phyloP scores from a whole-genome alignment of 2,797 vertebrate species.

The Chiloscyllium punctatum region DNA sequence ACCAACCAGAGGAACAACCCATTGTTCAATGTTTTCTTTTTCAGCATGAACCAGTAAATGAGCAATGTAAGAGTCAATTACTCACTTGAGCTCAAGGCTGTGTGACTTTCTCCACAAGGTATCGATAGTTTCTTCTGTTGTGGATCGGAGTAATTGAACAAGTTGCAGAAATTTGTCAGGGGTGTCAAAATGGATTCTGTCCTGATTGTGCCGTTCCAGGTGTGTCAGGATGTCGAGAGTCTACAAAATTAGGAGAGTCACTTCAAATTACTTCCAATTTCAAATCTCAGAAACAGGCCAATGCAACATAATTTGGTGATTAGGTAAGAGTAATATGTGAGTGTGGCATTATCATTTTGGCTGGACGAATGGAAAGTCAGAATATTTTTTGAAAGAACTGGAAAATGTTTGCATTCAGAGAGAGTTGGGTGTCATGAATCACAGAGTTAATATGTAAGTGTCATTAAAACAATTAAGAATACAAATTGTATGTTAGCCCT shows the following conservation, averaged over 20 bases:
- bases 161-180: slow-evolving; percentile 61
- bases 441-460: background rate
- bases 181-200: slow-evolving; percentile 57
- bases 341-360: background rate
- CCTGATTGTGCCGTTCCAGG: slow-evolving; percentile 59
- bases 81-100: background rate
- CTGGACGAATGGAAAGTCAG: background rate
- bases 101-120: slow-evolving; percentile 61
- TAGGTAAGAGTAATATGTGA: background rate
- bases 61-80: background rate
- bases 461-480: background rate
- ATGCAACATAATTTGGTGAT: background rate
- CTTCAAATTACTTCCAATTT: background rate
- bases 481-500: background rate
- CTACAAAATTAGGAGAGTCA: slow-evolving; percentile 49
- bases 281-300: background rate
- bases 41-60: background rate
- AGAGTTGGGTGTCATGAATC: background rate
- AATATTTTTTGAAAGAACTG: background rate
- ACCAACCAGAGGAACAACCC: background rate
- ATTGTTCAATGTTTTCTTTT: background rate
- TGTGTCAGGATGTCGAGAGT: slow-evolving; percentile 60
- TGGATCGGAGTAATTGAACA: slow-evolving; percentile 61
- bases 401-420: background rate
- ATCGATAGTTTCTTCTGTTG: slow-evolving; percentile 56